Conservation (phyloP, 2,888 invertebrate species). For the Carabus problematicus region DNA sequence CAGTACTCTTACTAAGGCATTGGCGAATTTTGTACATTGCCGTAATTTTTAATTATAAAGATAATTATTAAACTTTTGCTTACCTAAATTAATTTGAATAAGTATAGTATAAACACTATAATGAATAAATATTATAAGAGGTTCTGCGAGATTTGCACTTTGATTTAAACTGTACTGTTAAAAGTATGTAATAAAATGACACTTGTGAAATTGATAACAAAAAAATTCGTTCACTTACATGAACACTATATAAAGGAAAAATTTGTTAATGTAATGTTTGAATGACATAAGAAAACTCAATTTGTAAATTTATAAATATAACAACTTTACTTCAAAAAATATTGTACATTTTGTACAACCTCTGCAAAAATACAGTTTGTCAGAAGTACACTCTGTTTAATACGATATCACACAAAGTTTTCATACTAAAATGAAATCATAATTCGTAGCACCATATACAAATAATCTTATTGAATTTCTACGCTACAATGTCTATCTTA, state of each 20-base stretch:
- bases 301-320: constrained; percentile 32
- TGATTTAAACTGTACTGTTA: too few species aligned
- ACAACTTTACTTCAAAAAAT: constrained; percentile 43
- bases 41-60: too few species aligned
- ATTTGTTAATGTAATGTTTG: neutral
- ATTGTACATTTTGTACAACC: constrained; percentile 41
- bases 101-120: too few species aligned
- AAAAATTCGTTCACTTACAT: neutral
- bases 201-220: too few species aligned
- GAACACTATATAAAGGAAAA: neutral
- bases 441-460: constrained; percentile 34
- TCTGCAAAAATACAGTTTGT: constrained; percentile 38
- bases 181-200: too few species aligned
- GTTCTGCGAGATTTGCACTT: too few species aligned
- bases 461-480: neutral
- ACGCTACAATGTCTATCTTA: too few species aligned
- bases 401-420: constrained; percentile 35
- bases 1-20: too few species aligned
- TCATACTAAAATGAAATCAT: constrained; percentile 26
- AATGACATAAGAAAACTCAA: neutral
- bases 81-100: too few species aligned
- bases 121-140: too few species aligned
- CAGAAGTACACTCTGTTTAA: constrained; percentile 31
- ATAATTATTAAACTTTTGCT: too few species aligned
- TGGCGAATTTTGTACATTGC: too few species aligned